A percentile compares a stretch with the other conserved stretches of the same genome.
phyloP scores from a whole-genome alignment of 23 tunicate genomes.

The Clavelina lepadiformis region DNA sequence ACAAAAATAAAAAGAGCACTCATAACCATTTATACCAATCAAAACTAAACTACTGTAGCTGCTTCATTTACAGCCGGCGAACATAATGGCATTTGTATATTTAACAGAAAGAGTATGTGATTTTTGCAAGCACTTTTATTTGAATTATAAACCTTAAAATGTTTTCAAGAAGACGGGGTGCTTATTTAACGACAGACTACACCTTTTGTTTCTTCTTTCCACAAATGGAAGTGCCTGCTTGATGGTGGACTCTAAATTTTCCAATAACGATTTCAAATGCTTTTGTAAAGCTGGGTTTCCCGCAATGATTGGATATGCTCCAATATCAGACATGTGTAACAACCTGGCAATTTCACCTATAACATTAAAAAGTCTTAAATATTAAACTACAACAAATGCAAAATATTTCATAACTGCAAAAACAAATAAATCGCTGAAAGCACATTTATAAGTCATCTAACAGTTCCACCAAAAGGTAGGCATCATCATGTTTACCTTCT shows the following conservation, averaged over 20 bases:
- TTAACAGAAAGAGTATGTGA: no score
- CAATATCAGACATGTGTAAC: constrained; percentile 30
- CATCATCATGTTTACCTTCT: constrained; percentile 16
- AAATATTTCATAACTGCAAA: neutral
- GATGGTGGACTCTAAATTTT: neutral
- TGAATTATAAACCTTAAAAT: no score
- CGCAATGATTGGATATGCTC: constrained; percentile 9
- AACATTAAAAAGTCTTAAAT: neutral
- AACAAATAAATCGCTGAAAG: neutral
- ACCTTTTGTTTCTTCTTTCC: constrained; percentile 8
- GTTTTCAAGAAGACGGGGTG: no score
- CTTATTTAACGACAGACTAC: no score
- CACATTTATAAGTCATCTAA: neutral
- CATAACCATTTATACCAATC: no score
- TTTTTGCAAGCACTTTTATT: no score
- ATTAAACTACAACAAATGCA: neutral
- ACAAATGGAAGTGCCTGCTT: constrained; percentile 22
- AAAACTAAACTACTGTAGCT: no score
- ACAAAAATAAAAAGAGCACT: neutral
- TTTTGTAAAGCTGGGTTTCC: neutral
- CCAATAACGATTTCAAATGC: neutral
- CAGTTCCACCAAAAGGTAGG: neutral
- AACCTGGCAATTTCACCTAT: constrained; percentile 41
- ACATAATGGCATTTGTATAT: no score
- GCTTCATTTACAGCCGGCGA: no score